A percentile compares a stretch with the other conserved stretches of the same genome.
Conservation (phyloP, 1,140 invertebrate genomes). For the Cheumatopsyche charites region DNA sequence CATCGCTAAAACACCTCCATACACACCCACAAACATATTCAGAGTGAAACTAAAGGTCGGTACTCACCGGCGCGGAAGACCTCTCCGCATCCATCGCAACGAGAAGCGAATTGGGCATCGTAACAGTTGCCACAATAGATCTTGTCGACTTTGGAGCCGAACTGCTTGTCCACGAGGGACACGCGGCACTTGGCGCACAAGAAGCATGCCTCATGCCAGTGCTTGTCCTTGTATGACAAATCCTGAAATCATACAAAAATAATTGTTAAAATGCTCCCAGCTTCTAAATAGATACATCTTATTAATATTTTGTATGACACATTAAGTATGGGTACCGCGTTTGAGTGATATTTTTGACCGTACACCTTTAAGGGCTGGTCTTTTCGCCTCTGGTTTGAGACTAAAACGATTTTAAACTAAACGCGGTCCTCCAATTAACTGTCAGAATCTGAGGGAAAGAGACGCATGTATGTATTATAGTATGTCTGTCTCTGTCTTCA, state of each 20-base stretch:
- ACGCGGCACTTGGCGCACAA: constrained; percentile 97
- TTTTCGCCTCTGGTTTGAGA: no score
- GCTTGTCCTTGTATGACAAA: constrained; percentile 99
- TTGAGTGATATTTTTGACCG: no score
- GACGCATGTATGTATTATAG: no score
- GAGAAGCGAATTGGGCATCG: constrained; percentile 96
- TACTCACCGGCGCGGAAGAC: constrained; percentile 96
- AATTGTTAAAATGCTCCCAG: no score
- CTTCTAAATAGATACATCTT: no score
- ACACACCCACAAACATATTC: constrained; percentile 1
- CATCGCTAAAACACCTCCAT: neutral
- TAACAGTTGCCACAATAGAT: constrained; percentile 99
- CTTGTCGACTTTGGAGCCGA: constrained; percentile 95
- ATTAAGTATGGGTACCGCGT: no score
- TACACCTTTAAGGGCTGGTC: no score
- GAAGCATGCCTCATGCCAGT: constrained; percentile 99
- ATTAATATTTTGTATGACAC: no score
- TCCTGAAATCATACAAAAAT: constrained; percentile 72
- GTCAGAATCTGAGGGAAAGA: no score
- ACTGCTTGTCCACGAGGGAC: constrained; percentile 98
- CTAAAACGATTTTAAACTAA: no score
- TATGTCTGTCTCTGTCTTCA: no score
- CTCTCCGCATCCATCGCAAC: constrained; percentile 98
- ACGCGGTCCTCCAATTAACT: no score
- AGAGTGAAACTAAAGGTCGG: neutral